Percentiles rank a stretch among this genome's conserved stretches.
These are phyloP conservation scores for Muntiacus muntjak DNA, from an alignment of 2,113 vertebrate species.

Conservation along the genomic window DNA sequence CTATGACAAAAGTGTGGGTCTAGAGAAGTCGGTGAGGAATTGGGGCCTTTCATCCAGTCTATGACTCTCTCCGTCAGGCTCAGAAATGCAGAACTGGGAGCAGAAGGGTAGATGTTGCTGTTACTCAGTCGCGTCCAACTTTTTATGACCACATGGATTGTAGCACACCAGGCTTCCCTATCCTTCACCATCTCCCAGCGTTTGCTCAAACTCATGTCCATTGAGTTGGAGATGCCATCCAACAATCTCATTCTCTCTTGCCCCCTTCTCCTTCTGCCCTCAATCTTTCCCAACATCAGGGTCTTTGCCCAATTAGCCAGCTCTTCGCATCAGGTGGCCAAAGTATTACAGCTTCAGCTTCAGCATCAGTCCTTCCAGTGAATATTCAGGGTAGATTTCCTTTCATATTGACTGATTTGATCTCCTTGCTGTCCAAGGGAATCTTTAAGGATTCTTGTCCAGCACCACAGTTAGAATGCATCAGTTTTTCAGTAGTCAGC, in stretches of 20 bases:
- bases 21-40: background rate
- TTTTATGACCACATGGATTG: background rate
- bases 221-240: background rate
- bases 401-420: background rate
- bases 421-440: background rate
- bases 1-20: background rate
- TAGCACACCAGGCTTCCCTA: background rate
- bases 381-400: background rate
- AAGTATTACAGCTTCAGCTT: background rate
- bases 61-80: background rate
- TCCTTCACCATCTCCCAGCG: background rate
- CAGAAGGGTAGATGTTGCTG: background rate
- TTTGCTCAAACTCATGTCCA: background rate
- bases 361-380: background rate
- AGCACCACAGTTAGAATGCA: background rate
- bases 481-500: background rate
- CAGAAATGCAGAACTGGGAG: background rate
- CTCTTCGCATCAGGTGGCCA: background rate
- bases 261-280: background rate
- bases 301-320: background rate
- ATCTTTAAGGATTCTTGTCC: background rate
- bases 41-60: background rate
- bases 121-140: background rate
- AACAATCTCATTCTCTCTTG: background rate
- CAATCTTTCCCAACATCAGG: background rate